These are phyloP conservation scores for Scaptomyza polygonia DNA, from an alignment of 2,888 invertebrate genomes.

Conservation along the genomic window DNA sequence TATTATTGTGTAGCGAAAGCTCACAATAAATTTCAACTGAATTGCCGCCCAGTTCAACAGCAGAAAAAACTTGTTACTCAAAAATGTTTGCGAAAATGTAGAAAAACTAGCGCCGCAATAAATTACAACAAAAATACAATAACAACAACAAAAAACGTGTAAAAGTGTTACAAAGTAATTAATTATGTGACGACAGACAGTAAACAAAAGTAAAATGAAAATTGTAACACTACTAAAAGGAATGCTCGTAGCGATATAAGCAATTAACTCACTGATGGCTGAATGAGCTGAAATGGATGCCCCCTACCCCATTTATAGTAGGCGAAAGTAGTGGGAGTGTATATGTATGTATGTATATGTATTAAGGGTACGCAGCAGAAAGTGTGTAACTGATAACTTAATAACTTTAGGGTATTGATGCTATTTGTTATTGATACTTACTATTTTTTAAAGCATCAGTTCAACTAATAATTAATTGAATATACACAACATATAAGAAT, in stretches of 20 bases:
- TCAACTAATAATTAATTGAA: too few relatives aligned
- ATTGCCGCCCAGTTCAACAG: conserved; percentile 44
- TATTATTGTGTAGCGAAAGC: conserved; percentile 61
- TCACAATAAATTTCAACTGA: conserved; percentile 62
- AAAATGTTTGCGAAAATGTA: conserved; percentile 58
- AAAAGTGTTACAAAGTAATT: conserved; percentile 52
- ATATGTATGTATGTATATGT: not conserved
- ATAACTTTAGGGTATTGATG: too few relatives aligned
- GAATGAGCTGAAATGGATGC: conserved; percentile 1
- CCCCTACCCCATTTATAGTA: not conserved
- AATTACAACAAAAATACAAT: conserved; percentile 3
- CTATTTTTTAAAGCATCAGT: too few relatives aligned
- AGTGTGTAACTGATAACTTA: too few relatives aligned
- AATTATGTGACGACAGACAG: conserved; percentile 51
- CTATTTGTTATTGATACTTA: too few relatives aligned
- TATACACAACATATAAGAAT: too few relatives aligned
- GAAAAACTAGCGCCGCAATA: conserved; percentile 32
- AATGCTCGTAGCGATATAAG: conserved; percentile 14
- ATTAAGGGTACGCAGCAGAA: not conserved
- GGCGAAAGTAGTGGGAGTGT: not conserved
- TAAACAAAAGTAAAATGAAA: conserved; percentile 4
- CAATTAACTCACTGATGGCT: conserved; percentile 38
- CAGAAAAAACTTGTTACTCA: conserved; percentile 44
- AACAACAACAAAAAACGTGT: not conserved
- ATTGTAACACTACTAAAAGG: conserved; percentile 3